These are phyloP conservation scores for Hydrozoanthus gracilis DNA, from an alignment of 92 coral and sea anemone species.

Conservation along the genomic window DNA sequence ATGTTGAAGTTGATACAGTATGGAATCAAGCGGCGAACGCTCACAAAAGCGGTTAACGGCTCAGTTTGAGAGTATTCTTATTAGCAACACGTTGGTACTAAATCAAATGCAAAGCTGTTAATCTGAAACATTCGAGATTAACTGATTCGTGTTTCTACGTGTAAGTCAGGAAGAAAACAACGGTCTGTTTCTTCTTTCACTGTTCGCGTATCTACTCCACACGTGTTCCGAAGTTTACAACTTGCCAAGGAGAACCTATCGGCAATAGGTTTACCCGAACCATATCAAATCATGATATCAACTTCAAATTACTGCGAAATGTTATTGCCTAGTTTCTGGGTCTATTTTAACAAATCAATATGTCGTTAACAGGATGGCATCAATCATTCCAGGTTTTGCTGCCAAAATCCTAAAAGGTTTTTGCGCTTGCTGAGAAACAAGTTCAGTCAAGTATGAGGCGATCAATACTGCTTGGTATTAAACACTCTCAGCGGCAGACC, in stretches of 20 bases:
- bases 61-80: neutral
- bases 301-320: conserved; percentile 12
- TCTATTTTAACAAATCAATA: conserved; percentile 34
- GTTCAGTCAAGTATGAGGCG: neutral
- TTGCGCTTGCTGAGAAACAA: conserved; percentile 3
- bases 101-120: conserved; percentile 7
- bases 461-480: neutral
- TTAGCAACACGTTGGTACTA: neutral
- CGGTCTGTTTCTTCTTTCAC: no score
- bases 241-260: neutral
- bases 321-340: conserved; percentile 13
- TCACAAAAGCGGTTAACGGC: no score
- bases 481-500: neutral
- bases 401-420: conserved; percentile 54
- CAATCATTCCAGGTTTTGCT: conserved; percentile 66
- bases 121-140: conserved; percentile 16
- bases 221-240: neutral
- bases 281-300: conserved; percentile 20
- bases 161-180: no score
- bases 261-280: neutral
- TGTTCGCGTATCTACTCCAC: neutral
- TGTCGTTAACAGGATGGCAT: conserved; percentile 66
- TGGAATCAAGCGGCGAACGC: no score
- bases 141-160: neutral
- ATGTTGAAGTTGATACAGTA: neutral